Percentiles rank a stretch among this genome's conserved stretches.
These are phyloP conservation scores for Chromoteleia sp. DNA, from an alignment of 2,888 invertebrate species.

Conservation along the genomic window DNA sequence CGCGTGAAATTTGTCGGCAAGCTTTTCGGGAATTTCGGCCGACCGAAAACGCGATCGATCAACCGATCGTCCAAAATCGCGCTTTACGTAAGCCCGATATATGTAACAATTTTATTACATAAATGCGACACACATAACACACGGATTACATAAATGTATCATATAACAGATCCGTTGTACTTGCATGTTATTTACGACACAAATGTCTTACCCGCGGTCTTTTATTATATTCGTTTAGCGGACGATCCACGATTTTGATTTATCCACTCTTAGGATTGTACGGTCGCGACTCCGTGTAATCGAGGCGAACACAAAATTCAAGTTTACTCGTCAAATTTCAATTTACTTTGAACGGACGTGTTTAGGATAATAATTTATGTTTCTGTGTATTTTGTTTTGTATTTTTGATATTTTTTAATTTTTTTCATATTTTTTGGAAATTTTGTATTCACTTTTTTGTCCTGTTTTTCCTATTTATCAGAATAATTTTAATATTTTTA, in stretches of 20 bases:
- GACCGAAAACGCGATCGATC: constrained; percentile 10
- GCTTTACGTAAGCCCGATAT: constrained; percentile 50
- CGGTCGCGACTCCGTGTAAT: neutral
- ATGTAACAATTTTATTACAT: constrained; percentile 69
- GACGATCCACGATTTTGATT: constrained; percentile 33
- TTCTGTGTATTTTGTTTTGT: too few species aligned
- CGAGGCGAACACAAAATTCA: neutral
- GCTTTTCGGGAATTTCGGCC: too few species aligned
- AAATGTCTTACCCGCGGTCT: constrained; percentile 27
- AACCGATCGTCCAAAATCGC: constrained; percentile 35
- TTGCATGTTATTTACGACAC: constrained; percentile 48
- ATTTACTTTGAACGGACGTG: neutral
- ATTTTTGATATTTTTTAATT: too few species aligned
- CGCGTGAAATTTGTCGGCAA: too few species aligned
- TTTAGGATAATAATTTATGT: neutral
- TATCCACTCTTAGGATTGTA: constrained; percentile 5
- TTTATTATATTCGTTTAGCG: constrained; percentile 43
- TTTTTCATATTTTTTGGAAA: too few species aligned
- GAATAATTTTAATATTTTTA: too few species aligned
- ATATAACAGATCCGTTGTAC: constrained; percentile 55
- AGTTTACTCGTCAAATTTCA: neutral
- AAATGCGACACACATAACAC: constrained; percentile 63
- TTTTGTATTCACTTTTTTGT: too few species aligned
- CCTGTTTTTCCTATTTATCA: too few species aligned
- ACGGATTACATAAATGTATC: constrained; percentile 63